phyloP scores from a whole-genome alignment of 2,888 invertebrate species.

The Sturmia bella region DNA sequence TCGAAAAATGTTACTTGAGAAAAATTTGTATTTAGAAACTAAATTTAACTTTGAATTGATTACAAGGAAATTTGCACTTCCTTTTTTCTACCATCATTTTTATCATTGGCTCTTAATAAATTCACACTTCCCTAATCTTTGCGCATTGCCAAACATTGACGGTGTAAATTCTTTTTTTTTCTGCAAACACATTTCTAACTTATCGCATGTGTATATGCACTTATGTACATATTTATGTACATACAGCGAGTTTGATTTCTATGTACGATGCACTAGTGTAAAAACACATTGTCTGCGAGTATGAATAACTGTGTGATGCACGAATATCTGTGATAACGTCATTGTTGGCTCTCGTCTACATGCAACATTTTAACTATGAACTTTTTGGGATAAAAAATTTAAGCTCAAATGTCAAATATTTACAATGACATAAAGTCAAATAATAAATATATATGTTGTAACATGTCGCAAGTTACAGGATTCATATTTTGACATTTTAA shows the following conservation, averaged over 20 bases:
- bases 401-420: conserved; percentile 46
- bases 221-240: not conserved
- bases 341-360: conserved; percentile 17
- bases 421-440: conserved; percentile 33
- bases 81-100: too few species aligned
- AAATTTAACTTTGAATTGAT: too few species aligned
- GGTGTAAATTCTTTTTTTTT: not conserved
- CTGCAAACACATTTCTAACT: not conserved
- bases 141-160: conserved; percentile 8
- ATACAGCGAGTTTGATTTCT: not conserved
- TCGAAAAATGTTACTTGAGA: not conserved
- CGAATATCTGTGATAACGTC: conserved; percentile 16
- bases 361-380: conserved; percentile 42
- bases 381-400: conserved; percentile 31
- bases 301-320: not conserved
- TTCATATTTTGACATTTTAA: conserved; percentile 45
- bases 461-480: conserved; percentile 2
- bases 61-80: too few species aligned
- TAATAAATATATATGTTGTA: conserved; percentile 26
- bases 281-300: not conserved
- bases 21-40: too few species aligned
- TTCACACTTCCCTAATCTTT: conserved; percentile 10
- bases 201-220: not conserved
- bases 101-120: too few species aligned
- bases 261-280: not conserved